Evolutionary conservation across 2,113 vertebrate species (phyloP), one percentile per base, ranked within the genome.

Genomic region (Callochromis pleurospilus): DNA sequence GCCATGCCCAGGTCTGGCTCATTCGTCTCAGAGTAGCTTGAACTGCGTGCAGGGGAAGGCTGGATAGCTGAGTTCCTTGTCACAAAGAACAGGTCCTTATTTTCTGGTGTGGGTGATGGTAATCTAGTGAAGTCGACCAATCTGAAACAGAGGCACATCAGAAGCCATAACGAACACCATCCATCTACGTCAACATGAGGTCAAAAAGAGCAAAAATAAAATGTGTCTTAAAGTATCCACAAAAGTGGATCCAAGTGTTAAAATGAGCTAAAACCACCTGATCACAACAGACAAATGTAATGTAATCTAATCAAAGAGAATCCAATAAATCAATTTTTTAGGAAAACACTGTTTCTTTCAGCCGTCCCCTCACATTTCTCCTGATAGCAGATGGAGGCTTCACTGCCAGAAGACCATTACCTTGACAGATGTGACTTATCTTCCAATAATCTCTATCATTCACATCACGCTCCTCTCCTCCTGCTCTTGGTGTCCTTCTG

Each of bases 51-150:
- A 15, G 98, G 98, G 2, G 99, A 99, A 29, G 98, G 97, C 96
- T 99, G 98, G 90, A 98, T 97, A 94, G 98, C 98, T 87, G 97
- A 97, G 96, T 97, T 98, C 95, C 98, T 97, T 90, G 99, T 99
- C 96, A 99, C 98, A 95, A 99, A 99, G 97, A 99, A 99, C 85
- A 99, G 96, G 96, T 99, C 99, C 97, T 99, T 99, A 96, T 99
- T 99, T 97, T 99, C 99, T 82, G 98, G 98, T 95, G 99, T 99
- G 89, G 99, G 99, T 92, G 99, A 99, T 82, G 98, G 99, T 95
- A 99, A 97, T 95, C 99, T 95, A 87, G 99, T 99, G 97, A 99
- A 99, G 97, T 99, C 98, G 89, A 99, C 97, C 95, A 99, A 96
- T 94, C 99, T 99, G 97, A 93, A 91, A 81, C 88, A 96, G 94